phyloP scores from a whole-genome alignment of 2,797 vertebrate genomes.

The Cyprinella venusta region DNA sequence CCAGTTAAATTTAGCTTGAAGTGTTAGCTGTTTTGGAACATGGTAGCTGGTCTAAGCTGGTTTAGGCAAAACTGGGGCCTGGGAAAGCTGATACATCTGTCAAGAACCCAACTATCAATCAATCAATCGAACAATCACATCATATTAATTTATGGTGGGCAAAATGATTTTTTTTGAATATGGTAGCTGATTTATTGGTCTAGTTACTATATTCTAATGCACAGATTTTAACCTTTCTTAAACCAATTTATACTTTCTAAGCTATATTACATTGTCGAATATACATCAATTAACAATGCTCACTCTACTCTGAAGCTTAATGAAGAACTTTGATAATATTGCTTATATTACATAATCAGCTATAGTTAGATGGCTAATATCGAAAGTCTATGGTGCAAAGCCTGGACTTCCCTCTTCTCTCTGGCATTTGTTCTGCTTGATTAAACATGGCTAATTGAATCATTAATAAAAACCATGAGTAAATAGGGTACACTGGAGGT shows the following conservation, averaged over 20 bases:
- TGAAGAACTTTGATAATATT: not conserved
- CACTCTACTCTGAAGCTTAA: not conserved
- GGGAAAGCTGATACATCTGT: not conserved
- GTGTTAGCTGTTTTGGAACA: not conserved
- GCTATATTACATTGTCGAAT: not conserved
- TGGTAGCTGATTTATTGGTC: not conserved
- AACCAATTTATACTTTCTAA: not conserved
- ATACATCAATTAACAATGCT: not conserved
- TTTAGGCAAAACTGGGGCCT: not conserved
- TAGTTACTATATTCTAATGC: not conserved
- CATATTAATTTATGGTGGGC: not conserved
- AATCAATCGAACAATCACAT: not conserved
- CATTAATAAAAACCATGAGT: slow-evolving; percentile 50
- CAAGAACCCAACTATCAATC: no score
- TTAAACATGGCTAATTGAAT: slow-evolving; percentile 47
- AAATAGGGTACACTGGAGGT: slow-evolving; percentile 33
- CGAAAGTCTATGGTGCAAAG: not conserved
- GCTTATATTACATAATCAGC: not conserved
- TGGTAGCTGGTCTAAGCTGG: not conserved
- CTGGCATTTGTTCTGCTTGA: slow-evolving; percentile 38
- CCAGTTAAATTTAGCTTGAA: not conserved
- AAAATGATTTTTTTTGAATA: not conserved
- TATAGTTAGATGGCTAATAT: not conserved
- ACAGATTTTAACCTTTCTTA: not conserved
- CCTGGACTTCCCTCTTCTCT: not conserved